phyloP scores from a whole-genome alignment of 1,140 invertebrate species.

The Lerema accius region DNA sequence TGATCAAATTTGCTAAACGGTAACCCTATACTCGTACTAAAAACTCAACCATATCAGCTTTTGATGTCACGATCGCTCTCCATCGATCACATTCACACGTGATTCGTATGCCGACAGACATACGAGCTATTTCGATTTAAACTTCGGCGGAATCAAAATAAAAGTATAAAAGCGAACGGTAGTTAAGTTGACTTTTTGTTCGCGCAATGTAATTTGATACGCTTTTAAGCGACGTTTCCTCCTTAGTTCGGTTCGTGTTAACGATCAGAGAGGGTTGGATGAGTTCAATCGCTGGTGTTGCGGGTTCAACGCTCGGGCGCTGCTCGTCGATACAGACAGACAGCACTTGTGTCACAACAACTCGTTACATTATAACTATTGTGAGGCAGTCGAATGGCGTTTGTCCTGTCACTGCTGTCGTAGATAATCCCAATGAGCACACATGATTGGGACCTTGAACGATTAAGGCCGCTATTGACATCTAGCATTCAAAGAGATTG shows the following conservation, averaged over 20 bases:
- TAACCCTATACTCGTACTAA: too few relatives aligned
- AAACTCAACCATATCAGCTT: too few relatives aligned
- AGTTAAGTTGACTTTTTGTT: constrained; percentile 24
- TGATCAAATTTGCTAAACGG: too few relatives aligned
- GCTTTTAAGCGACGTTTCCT: constrained; percentile 30
- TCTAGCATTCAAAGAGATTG: too few relatives aligned
- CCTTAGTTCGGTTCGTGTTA: constrained; percentile 25
- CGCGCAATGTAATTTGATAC: constrained; percentile 27
- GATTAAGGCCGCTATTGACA: too few relatives aligned
- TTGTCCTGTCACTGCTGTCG: background rate
- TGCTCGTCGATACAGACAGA: constrained; percentile 6
- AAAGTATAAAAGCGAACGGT: constrained; percentile 9
- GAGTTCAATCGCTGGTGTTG: background rate
- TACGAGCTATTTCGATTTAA: background rate
- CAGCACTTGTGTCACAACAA: background rate
- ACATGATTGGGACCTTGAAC: too few relatives aligned
- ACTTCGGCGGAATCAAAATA: background rate
- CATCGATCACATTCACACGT: background rate
- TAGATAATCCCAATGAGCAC: too few relatives aligned
- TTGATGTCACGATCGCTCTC: too few relatives aligned
- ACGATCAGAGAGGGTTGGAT: constrained; percentile 2
- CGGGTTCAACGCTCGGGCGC: constrained; percentile 16
- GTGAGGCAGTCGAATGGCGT: background rate
- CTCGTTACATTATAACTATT: constrained; percentile 11
- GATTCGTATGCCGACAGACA: background rate